Evolutionary conservation across 2,888 invertebrate genomes (phyloP).

Genomic region (Chrysodeixis includens): DNA sequence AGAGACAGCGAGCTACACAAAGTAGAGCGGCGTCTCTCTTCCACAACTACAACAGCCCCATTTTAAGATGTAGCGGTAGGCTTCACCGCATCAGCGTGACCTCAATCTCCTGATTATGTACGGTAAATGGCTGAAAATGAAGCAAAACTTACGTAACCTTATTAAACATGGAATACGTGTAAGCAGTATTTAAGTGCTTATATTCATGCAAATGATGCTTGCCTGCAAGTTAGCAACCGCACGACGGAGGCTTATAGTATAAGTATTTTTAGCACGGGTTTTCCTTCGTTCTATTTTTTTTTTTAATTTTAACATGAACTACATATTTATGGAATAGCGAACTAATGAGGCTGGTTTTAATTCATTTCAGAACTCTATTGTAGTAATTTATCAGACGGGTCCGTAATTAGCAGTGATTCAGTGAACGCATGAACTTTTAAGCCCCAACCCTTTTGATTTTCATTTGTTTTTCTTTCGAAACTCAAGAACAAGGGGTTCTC

Average conservation of each 20-base stretch:
- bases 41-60: background rate
- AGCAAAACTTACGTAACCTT: conserved; percentile 1
- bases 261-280: too few relatives aligned
- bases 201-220: background rate
- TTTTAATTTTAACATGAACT: too few relatives aligned
- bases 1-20: too few relatives aligned
- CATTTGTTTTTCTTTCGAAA: conserved; percentile 24
- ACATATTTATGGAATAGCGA: too few relatives aligned
- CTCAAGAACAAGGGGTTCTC: conserved; percentile 9
- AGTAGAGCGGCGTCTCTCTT: background rate
- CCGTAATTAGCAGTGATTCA: background rate
- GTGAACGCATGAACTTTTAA: conserved; percentile 15
- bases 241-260: too few relatives aligned
- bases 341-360: too few relatives aligned
- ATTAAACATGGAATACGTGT: background rate
- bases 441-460: conserved; percentile 11
- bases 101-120: background rate
- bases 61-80: too few relatives aligned
- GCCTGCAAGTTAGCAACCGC: too few relatives aligned
- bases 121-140: conserved; percentile 4
- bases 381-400: too few relatives aligned
- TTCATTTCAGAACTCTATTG: too few relatives aligned
- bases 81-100: background rate
- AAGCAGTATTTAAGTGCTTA: background rate
- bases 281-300: too few relatives aligned